Conservation (phyloP, 1,140 invertebrate species). For the Coelopa frigida region DNA sequence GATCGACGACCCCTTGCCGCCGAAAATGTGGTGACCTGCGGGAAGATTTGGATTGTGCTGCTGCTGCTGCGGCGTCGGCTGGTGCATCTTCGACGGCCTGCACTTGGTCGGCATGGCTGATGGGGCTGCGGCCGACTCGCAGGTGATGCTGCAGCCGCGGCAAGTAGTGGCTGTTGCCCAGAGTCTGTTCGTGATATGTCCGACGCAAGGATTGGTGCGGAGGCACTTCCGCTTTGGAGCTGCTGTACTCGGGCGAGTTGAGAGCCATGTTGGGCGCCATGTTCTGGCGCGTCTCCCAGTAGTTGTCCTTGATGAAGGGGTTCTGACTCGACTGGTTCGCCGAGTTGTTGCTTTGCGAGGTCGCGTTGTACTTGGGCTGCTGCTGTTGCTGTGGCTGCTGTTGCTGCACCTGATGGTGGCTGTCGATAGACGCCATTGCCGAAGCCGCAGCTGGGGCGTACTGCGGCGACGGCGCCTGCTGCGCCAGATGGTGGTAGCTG, state of each 20-base stretch:
- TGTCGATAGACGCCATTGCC: conserved; percentile 14
- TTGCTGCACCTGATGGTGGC: conserved; percentile 10
- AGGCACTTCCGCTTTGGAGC: background rate
- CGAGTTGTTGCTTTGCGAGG: background rate
- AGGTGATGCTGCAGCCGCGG: conserved; percentile 17
- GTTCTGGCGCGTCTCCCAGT: conserved; percentile 30
- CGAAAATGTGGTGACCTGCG: no score
- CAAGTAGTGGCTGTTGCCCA: conserved; percentile 4
- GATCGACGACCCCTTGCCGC: no score
- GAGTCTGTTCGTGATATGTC: conserved; percentile 19
- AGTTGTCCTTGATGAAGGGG: conserved; percentile 42
- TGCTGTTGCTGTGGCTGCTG: conserved; percentile 18
- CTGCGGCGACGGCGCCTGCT: conserved; percentile 17
- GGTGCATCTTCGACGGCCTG: conserved; percentile 20
- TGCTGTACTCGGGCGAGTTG: conserved; percentile 15
- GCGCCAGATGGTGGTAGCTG: background rate
- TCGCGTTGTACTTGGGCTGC: conserved; percentile 16
- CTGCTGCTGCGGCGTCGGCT: background rate
- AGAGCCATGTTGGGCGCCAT: conserved; percentile 13
- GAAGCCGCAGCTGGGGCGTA: conserved; percentile 16
- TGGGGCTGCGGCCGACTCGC: conserved; percentile 33
- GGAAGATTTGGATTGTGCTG: no score
- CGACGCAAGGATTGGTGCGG: background rate
- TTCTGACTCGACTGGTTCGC: conserved; percentile 22
- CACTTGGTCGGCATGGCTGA: conserved; percentile 15